Conservation (phyloP, 1,140 invertebrate genomes). For the Galleria mellonella region DNA sequence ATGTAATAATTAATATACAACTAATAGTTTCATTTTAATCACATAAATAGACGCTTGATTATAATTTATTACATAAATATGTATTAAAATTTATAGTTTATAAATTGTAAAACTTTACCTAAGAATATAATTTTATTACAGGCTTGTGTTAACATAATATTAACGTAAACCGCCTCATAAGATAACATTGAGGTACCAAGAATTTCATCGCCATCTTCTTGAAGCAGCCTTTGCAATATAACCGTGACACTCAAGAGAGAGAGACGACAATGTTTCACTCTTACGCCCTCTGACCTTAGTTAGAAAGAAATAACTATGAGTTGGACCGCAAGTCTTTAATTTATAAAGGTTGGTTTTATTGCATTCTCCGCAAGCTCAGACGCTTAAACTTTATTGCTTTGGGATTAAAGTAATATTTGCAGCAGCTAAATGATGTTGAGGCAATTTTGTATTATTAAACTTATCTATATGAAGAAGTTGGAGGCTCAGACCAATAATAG, state of each 20-base stretch:
- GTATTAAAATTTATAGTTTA: conserved; percentile 11
- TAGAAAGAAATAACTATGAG: conserved; percentile 61
- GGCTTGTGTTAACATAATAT: conserved; percentile 48
- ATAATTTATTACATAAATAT: no score
- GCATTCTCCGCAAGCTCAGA: conserved; percentile 68
- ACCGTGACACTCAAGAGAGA: conserved; percentile 51
- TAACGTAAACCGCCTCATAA: conserved; percentile 58
- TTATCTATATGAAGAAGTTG: conserved; percentile 39
- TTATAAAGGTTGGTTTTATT: conserved; percentile 72
- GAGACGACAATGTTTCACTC: conserved; percentile 41
- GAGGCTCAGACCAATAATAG: conserved; percentile 62
- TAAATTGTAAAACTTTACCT: conserved; percentile 19
- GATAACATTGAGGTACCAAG: conserved; percentile 66
- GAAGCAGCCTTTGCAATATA: conserved; percentile 63
- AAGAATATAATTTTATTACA: conserved; percentile 16
- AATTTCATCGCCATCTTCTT: conserved; percentile 62
- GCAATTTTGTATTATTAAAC: conserved; percentile 69
- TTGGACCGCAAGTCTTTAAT: conserved; percentile 57
- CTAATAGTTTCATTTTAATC: no score
- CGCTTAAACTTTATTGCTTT: conserved; percentile 71
- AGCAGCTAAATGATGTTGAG: conserved; percentile 66
- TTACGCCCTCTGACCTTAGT: conserved; percentile 44
- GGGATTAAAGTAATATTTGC: conserved; percentile 73
- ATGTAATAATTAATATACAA: no score
- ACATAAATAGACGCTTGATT: not conserved